Percentiles rank a stretch among this genome's conserved stretches.
Conservation (phyloP, 1,140 invertebrate genomes). For the Mya arenaria region DNA sequence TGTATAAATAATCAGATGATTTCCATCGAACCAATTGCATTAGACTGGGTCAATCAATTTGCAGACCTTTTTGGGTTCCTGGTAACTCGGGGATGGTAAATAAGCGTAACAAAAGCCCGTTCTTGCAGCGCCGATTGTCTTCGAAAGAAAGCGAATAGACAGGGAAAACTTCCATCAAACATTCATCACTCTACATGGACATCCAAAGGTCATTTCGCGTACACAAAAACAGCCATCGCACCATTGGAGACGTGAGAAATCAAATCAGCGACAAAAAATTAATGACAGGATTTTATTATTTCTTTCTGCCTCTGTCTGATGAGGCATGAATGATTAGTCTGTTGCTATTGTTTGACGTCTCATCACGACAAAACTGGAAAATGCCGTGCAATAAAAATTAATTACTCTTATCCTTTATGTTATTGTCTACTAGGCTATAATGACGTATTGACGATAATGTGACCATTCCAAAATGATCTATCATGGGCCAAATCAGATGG, state of each 20-base stretch:
- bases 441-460: too few relatives aligned
- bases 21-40: slow-evolving; percentile 43
- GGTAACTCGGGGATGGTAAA: slow-evolving; percentile 32
- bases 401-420: slow-evolving; percentile 35
- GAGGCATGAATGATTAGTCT: slow-evolving; percentile 36
- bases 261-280: slow-evolving; percentile 45
- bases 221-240: slow-evolving; percentile 26
- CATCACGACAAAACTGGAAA: slow-evolving; percentile 24
- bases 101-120: slow-evolving; percentile 34
- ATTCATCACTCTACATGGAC: background rate
- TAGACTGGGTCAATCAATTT: slow-evolving; percentile 19
- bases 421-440: too few relatives aligned
- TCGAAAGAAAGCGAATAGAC: background rate
- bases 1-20: slow-evolving; percentile 45
- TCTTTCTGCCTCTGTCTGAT: slow-evolving; percentile 23
- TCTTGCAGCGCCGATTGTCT: slow-evolving; percentile 37
- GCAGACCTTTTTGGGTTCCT: background rate
- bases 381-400: slow-evolving; percentile 36
- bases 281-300: slow-evolving; percentile 53
- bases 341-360: slow-evolving; percentile 22
- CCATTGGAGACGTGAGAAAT: slow-evolving; percentile 29
- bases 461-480: too few relatives aligned
- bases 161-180: slow-evolving; percentile 14
- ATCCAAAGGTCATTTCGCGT: slow-evolving; percentile 40
- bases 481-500: too few relatives aligned